Base-by-base conservation (phyloP, 2,797 vertebrate genomes). In the Halcyon leucocephala region DNA sequence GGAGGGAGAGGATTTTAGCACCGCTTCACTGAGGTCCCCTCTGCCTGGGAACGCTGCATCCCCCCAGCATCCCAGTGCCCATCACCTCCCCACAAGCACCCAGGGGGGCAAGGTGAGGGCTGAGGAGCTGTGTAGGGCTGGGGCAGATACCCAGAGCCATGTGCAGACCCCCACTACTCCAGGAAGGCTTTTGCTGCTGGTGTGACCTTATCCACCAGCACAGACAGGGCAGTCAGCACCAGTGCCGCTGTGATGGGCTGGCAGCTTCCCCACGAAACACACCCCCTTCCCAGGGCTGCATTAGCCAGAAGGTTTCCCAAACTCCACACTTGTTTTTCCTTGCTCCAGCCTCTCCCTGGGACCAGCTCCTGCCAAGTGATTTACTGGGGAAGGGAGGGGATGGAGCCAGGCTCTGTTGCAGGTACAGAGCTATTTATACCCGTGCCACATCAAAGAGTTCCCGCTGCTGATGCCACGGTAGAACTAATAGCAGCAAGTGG, bases 351-450 rank as follows among this genome's bases (percentile, higher is more conserved):
- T 49, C 54, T 55, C 83, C 48, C 24, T 10, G 2, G 70, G 78
- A 29, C 44, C 6, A 0, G 39, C 39, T 69, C 67, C 37, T 66
- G n/a, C 79, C 39, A 15, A 73, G 46, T 3, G 33, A 55, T 48
- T 51, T 51, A 14, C 28, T 44, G 70, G 48, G 37, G 2, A 55
- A 28, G 60, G 65, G n/a, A 80, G 41, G 72, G 87, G 84, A 44
- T 2, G n/a, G 86, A 73, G 51, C 42, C 37, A 6, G 24, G 65
- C 70, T 65, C n/a, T 1, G 4, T 14, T 0, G 1, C 89, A 92
- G 93, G 86, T 94, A 90, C 35, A 42, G 76, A 95, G 86, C 79
- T 93, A 90, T 93, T 96, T 93, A 90, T 95, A 92, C 67, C 24
- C 1, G 49, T 76, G 84, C 35, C 83, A 95, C 91, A 93, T 92